phyloP scores from a whole-genome alignment of 2,888 invertebrate genomes.

The Patella caerulea region DNA sequence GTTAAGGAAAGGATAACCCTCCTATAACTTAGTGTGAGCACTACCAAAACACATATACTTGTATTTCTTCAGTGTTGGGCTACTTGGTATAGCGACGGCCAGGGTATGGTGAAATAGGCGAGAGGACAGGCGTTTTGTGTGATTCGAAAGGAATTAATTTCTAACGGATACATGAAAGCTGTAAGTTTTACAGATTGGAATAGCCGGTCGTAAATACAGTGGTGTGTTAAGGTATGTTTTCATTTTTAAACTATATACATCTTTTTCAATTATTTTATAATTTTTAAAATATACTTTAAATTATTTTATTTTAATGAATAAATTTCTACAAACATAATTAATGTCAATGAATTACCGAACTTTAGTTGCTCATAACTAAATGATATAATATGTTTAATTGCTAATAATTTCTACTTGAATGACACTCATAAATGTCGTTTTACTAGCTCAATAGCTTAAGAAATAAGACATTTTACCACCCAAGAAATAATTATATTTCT shows the following conservation, averaged over 20 bases:
- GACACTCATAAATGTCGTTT: too few relatives aligned
- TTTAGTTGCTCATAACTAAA: too few relatives aligned
- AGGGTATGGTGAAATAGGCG: conserved; percentile 9
- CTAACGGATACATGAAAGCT: conserved; percentile 10
- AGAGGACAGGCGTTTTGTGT: conserved; percentile 4
- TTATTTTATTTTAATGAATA: too few relatives aligned
- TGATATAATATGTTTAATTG: too few relatives aligned
- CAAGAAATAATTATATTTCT: too few relatives aligned
- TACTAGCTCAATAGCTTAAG: too few relatives aligned
- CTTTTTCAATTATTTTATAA: neutral
- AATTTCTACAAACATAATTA: too few relatives aligned
- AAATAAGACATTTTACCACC: too few relatives aligned
- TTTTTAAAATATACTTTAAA: too few relatives aligned
- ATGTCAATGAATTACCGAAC: too few relatives aligned
- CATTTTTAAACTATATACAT: neutral
- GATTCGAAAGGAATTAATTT: conserved; percentile 2
- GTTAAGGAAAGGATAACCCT: conserved; percentile 9
- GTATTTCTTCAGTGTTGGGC: conserved; percentile 7
- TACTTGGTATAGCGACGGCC: neutral
- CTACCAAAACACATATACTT: neutral
- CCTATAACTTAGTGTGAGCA: neutral
- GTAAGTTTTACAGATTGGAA: neutral
- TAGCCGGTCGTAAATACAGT: conserved; percentile 3
- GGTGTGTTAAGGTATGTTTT: neutral
- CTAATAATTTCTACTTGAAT: too few relatives aligned